A percentile compares a stretch with the other conserved stretches of the same genome.
Conservation (phyloP, 1,140 invertebrate genomes). For the Saccostrea cuccullata region DNA sequence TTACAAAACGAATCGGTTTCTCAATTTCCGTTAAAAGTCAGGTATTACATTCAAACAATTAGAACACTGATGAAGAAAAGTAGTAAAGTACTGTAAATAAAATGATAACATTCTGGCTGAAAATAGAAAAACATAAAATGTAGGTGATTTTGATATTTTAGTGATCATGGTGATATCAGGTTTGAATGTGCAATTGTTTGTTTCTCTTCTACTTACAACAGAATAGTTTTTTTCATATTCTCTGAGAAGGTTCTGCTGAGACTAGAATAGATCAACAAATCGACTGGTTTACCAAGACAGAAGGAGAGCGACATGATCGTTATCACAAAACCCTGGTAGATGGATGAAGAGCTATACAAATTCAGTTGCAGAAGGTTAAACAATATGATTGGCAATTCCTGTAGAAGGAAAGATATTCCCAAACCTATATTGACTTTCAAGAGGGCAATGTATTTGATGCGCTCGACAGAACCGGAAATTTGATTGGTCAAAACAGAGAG, state of each 20-base stretch:
- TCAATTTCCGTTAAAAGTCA: too few relatives aligned
- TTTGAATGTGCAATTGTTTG: neutral
- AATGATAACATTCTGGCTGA: too few relatives aligned
- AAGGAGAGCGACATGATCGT: neutral
- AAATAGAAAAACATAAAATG: too few relatives aligned
- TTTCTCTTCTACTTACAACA: neutral
- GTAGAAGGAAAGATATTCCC: neutral
- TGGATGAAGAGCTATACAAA: neutral
- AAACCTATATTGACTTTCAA: constrained; percentile 1
- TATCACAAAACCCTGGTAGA: neutral
- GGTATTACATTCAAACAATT: too few relatives aligned
- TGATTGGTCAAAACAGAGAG: neutral
- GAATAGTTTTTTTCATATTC: neutral
- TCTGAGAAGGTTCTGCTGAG: neutral
- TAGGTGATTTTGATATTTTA: too few relatives aligned
- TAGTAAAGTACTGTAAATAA: too few relatives aligned
- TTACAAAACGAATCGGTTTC: too few relatives aligned
- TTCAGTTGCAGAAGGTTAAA: neutral
- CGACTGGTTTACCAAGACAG: neutral
- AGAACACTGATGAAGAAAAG: too few relatives aligned
- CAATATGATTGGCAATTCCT: neutral
- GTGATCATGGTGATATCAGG: too few relatives aligned
- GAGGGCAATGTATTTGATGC: neutral
- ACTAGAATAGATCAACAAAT: neutral
- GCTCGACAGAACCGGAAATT: neutral